phyloP scores from a whole-genome alignment of 2,797 vertebrate species.

The Balearica regulorum region DNA sequence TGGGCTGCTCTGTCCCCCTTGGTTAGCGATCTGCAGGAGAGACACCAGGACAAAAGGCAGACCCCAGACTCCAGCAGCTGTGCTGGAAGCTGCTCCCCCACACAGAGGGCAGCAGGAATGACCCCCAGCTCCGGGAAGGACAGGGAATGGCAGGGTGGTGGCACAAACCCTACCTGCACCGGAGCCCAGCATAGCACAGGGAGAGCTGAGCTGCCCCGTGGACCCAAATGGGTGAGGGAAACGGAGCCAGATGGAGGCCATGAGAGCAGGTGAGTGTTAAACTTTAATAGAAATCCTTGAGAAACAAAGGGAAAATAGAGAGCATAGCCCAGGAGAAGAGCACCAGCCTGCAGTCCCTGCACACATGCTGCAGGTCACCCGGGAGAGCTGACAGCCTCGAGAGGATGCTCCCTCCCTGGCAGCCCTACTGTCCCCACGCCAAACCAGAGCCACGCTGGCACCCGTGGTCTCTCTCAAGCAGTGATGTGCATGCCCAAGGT shows the following conservation, averaged over 20 bases:
- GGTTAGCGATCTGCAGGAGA: rapidly evolving
- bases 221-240: neutral
- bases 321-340: neutral
- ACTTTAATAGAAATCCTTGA: slow-evolving; percentile 42
- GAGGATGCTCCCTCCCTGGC: neutral
- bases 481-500: neutral
- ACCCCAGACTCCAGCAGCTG: neutral
- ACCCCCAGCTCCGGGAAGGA: neutral
- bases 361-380: neutral
- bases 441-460: neutral
- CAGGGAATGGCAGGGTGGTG: neutral
- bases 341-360: neutral
- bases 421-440: neutral
- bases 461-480: neutral
- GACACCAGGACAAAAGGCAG: neutral
- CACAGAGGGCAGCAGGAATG: neutral
- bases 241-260: neutral
- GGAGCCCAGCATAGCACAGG: neutral
- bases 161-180: neutral
- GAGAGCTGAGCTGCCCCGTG: neutral
- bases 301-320: neutral
- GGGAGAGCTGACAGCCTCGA: rapidly evolving
- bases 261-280: neutral
- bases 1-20: neutral
- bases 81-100: neutral